Percentiles rank a stretch among this genome's conserved stretches.
Conservation (phyloP, 2,888 invertebrate species). For the Athripsodes cinereus region DNA sequence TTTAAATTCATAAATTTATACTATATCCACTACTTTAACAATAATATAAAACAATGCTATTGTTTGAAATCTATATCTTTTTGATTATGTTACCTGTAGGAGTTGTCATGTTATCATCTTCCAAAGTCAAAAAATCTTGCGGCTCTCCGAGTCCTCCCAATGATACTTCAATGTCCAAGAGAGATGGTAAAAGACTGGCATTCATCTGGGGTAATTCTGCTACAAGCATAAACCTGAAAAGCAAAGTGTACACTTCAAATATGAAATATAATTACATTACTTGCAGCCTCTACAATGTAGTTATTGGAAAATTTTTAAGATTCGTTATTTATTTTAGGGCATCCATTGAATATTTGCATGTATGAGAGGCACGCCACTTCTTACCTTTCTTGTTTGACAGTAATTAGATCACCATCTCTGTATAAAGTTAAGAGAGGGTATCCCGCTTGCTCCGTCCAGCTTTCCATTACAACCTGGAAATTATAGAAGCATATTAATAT, state of each 20-base stretch:
- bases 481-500: no score
- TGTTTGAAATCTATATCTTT: no score
- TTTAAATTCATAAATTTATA: no score
- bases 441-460: conserved; percentile 79
- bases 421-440: conserved; percentile 71
- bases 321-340: no score
- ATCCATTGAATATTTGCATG: not conserved
- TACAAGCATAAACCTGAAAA: conserved; percentile 45
- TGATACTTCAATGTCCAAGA: conserved; percentile 41
- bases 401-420: conserved; percentile 54
- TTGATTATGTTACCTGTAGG: not conserved
- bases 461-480: conserved; percentile 54
- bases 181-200: conserved; percentile 34
- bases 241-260: no score
- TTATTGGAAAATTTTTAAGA: not conserved
- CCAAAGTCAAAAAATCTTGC: conserved; percentile 39
- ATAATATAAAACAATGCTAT: no score
- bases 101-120: conserved; percentile 8
- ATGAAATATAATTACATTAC: not conserved
- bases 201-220: conserved; percentile 45
- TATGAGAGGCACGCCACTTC: conserved; percentile 17
- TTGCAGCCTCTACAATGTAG: not conserved
- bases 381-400: conserved; percentile 63
- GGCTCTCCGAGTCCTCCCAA: conserved; percentile 31
- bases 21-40: no score